Evolutionary conservation across 2,888 invertebrate species (phyloP), one percentile per base, ranked within the genome.

Genomic region (Lasioglossum morio): DNA sequence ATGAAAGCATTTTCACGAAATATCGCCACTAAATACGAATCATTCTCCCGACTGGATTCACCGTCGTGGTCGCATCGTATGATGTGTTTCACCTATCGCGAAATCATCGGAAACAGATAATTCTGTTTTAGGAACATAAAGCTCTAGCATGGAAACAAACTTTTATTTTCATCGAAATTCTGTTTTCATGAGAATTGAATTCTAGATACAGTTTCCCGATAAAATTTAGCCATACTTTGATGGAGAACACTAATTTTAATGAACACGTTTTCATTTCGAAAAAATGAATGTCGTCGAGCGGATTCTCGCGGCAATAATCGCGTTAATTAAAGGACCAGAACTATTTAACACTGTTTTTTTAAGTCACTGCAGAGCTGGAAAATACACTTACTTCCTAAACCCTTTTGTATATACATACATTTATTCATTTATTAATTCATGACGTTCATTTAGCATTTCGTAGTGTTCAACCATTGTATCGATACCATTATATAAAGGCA

Each of bases 1-100:
- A 84, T 74, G 73, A 73, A 84, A 69, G 46, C 66, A 10, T 73
- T 77, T 16, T 27, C 30, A 43, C 46, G 37, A 84, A 72, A 72
- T 53, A 43, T 19, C 7, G 12, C 34, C 43, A 8, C 34, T 23
- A 23, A 23, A 43, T 19, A 43, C 27, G 16, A 53, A 73, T 74
- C 16, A n/a, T 43, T 43, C 14, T 16, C 4, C 27, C 34, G 19
- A 7, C 23, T 23, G 66, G 14, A 30, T n/a, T 78, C 40, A 14
- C 14, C 1, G 4, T 30, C 5, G 3, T 23, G 12, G 23, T 70
- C 40, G 37, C n/a, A 8, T 40, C 7, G 46, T 19, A 57, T 27
- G n/a, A 4, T 34, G 16, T n/a, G 37, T 23, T 19, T 10, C 30
- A 4, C 30, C 7, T 19, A 34, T 37, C 19, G 12, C 19, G 66